Percentiles rank a stretch among this genome's conserved stretches.
These are phyloP conservation scores for Coenonympha arcania DNA, from an alignment of 2,888 invertebrate species.

Conservation along the genomic window DNA sequence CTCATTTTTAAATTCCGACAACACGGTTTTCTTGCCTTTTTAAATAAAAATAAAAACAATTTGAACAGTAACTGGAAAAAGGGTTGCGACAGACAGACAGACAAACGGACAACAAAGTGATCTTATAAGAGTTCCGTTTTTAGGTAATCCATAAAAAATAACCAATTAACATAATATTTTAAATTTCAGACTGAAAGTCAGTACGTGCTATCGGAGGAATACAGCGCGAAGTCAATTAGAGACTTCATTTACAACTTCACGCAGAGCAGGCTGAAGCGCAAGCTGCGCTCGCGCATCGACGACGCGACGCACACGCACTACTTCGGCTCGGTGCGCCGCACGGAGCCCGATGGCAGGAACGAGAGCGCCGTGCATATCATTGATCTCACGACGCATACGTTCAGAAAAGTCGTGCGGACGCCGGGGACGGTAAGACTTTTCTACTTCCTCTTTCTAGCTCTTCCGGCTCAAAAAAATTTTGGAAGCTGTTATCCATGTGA, in stretches of 20 bases:
- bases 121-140: no score
- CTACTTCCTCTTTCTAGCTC: not conserved
- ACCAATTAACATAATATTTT: no score
- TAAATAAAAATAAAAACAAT: no score
- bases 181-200: slow-evolving; percentile 80
- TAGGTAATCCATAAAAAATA: no score
- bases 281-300: slow-evolving; percentile 52
- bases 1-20: no score
- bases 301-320: slow-evolving; percentile 60
- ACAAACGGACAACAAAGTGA: no score
- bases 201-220: slow-evolving; percentile 73
- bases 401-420: slow-evolving; percentile 76
- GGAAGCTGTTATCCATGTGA: no score
- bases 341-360: slow-evolving; percentile 31
- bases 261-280: slow-evolving; percentile 47
- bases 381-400: slow-evolving; percentile 79
- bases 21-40: no score
- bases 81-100: no score
- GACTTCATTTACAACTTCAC: slow-evolving; percentile 75
- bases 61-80: no score
- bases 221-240: slow-evolving; percentile 64
- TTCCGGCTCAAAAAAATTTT: no score
- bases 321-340: slow-evolving; percentile 44
- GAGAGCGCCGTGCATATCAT: slow-evolving; percentile 65
- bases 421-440: slow-evolving; percentile 67